Evolutionary conservation across 2,888 invertebrate species (phyloP).

Genomic region (Mayetiola destructor): DNA sequence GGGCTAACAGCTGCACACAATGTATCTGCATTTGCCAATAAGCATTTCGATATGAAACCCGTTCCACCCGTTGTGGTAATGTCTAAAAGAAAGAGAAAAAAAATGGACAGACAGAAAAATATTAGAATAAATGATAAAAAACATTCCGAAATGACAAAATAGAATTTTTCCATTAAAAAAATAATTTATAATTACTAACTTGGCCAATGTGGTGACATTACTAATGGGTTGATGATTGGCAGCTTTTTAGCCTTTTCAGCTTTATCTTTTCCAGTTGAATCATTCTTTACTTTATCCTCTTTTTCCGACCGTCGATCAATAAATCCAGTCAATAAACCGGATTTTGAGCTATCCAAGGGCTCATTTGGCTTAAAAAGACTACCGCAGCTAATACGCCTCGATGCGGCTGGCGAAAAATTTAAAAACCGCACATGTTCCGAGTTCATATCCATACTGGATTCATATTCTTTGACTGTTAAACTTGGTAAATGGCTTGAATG

Average conservation of each 20-base stretch:
- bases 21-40: slow-evolving; percentile 90
- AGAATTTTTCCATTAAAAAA: too few relatives aligned
- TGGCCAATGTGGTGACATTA: slow-evolving; percentile 77
- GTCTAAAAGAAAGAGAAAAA: slow-evolving; percentile 36
- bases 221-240: slow-evolving; percentile 82
- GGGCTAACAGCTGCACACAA: slow-evolving; percentile 93
- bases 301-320: slow-evolving; percentile 32
- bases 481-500: slow-evolving; percentile 36
- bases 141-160: too few relatives aligned
- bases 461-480: slow-evolving; percentile 38
- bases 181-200: slow-evolving; percentile 37
- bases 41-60: slow-evolving; percentile 87
- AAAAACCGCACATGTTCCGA: slow-evolving; percentile 49
- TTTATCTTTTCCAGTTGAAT: slow-evolving; percentile 34
- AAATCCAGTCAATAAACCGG: slow-evolving; percentile 38
- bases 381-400: slow-evolving; percentile 79
- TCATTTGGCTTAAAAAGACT: slow-evolving; percentile 56
- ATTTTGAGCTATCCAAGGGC: slow-evolving; percentile 44
- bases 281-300: slow-evolving; percentile 30
- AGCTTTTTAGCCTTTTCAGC: slow-evolving; percentile 52
- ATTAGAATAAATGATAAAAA: background rate
- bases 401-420: slow-evolving; percentile 69
- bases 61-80: slow-evolving; percentile 56
- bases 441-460: slow-evolving; percentile 39
- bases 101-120: background rate